Percentiles rank a stretch among this genome's conserved stretches.
Conservation (phyloP, 1,140 invertebrate species). For the Melanaphis sacchari region DNA sequence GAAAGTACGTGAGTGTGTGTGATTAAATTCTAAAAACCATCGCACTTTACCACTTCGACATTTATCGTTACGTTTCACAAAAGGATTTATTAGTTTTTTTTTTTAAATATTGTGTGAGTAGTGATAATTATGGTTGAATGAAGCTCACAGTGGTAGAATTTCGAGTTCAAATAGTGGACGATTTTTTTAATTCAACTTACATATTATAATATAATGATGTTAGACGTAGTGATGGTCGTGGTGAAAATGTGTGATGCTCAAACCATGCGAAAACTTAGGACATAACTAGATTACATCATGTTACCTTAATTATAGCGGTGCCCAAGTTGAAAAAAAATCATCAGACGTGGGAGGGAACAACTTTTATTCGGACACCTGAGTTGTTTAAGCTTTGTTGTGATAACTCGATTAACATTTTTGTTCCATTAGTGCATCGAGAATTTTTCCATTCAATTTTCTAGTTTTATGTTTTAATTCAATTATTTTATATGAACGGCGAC, state of each 20-base stretch:
- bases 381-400: slow-evolving; percentile 16
- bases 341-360: neutral
- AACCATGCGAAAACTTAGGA: neutral
- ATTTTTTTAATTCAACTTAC: neutral
- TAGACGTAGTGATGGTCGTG: no score
- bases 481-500: neutral
- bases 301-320: neutral
- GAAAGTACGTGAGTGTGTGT: neutral
- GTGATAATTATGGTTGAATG: neutral
- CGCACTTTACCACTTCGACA: neutral
- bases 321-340: neutral
- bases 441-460: slow-evolving; percentile 38
- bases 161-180: neutral
- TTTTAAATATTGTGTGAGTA: neutral
- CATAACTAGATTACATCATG: slow-evolving; percentile 14
- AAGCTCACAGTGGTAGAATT: neutral
- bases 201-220: neutral
- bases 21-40: neutral
- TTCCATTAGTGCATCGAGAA: slow-evolving; percentile 30
- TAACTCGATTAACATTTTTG: slow-evolving; percentile 42
- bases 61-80: neutral
- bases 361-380: neutral
- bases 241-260: neutral
- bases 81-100: neutral
- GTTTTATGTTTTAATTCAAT: slow-evolving; percentile 15